Conservation (phyloP, 2,888 invertebrate species). For the Hymenopus coronatus region DNA sequence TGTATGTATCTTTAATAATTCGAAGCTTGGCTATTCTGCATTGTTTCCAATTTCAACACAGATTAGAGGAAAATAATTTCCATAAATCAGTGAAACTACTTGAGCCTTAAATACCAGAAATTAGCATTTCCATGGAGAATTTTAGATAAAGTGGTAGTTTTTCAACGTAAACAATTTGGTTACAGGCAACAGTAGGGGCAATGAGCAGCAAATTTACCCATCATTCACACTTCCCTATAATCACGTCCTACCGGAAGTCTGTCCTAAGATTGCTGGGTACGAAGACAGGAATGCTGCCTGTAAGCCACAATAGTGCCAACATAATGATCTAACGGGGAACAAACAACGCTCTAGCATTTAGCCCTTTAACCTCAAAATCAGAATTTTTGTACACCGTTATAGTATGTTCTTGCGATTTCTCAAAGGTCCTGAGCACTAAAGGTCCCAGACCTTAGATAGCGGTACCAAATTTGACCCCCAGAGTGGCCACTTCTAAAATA, state of each 20-base stretch:
- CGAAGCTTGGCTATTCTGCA: no score
- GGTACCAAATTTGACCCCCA: neutral
- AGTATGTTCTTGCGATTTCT: neutral
- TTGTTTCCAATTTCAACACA: no score
- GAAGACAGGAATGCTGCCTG: neutral
- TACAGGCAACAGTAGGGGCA: neutral
- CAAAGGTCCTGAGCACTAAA: neutral
- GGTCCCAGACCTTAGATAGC: neutral
- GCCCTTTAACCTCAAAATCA: neutral
- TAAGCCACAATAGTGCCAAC: neutral
- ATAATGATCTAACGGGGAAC: neutral
- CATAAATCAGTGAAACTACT: no score
- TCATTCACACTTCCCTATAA: neutral
- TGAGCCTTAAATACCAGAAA: no score
- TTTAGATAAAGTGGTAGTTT: neutral
- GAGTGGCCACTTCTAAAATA: neutral
- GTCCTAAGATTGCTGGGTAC: neutral
- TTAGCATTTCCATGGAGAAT: neutral
- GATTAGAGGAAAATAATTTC: no score
- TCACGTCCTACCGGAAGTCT: neutral
- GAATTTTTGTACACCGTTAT: neutral
- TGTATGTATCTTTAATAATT: no score
- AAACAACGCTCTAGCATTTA: neutral
- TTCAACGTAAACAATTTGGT: neutral
- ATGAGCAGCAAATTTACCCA: neutral